Evolutionary conservation across 2,113 vertebrate genomes (phyloP).

Genomic region (Struthidea cinerea): DNA sequence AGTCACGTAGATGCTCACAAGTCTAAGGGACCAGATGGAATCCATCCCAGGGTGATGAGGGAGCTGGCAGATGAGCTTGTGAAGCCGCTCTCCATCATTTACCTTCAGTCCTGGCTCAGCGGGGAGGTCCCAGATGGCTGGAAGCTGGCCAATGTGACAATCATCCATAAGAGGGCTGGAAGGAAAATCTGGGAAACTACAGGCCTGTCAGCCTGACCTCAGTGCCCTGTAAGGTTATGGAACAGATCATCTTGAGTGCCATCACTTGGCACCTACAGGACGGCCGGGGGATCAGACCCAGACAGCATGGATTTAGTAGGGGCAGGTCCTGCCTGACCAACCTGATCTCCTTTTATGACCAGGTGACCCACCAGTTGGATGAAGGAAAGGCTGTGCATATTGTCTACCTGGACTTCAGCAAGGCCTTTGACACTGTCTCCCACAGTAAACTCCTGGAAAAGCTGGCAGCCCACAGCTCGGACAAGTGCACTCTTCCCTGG

Average conservation of each 20-base stretch:
- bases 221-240: too few species aligned
- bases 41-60: background rate
- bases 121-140: background rate
- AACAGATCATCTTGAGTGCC: background rate
- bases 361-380: rapidly evolving
- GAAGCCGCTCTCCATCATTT: background rate
- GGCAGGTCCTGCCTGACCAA: background rate
- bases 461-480: rapidly evolving
- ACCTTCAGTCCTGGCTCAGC: background rate
- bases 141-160: background rate
- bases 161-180: background rate
- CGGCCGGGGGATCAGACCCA: rapidly evolving
- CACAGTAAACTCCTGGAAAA: background rate
- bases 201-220: background rate
- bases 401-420: background rate
- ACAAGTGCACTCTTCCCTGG: background rate
- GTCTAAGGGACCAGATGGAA: background rate
- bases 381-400: background rate
- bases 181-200: background rate
- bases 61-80: rapidly evolving
- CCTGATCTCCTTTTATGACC: background rate
- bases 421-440: background rate
- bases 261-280: background rate
- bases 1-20: too few species aligned
- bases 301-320: rapidly evolving